Conservation (phyloP, 2,888 invertebrate genomes). For the Apantesis nais region DNA sequence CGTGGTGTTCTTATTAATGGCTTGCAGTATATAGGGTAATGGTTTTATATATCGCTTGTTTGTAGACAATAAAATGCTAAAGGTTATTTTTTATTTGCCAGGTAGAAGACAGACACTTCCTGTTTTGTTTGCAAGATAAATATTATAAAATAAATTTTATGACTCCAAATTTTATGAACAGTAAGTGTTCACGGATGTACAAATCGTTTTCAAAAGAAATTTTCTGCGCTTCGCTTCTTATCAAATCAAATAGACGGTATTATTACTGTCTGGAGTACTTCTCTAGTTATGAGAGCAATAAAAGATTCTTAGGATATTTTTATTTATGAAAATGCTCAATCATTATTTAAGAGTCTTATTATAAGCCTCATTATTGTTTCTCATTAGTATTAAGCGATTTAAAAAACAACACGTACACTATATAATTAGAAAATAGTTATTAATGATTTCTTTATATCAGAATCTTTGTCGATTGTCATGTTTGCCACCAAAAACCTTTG, state of each 20-base stretch:
- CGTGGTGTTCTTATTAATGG: constrained; percentile 30
- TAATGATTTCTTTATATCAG: no score
- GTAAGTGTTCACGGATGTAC: not conserved
- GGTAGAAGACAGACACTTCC: not conserved
- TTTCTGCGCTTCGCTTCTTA: not conserved
- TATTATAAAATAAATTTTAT: not conserved
- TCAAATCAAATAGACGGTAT: not conserved
- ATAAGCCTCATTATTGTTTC: not conserved
- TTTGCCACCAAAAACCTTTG: not conserved
- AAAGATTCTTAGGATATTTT: not conserved
- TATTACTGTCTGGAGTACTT: not conserved
- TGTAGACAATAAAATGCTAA: constrained; percentile 3
- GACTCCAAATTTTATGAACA: not conserved
- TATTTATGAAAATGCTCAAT: not conserved
- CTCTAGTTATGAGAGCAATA: not conserved
- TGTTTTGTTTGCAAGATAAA: not conserved
- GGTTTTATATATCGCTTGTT: constrained; percentile 15
- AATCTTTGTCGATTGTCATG: not conserved
- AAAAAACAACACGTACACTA: not conserved
- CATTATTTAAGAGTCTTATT: not conserved
- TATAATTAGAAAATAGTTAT: not conserved
- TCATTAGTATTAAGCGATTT: not conserved
- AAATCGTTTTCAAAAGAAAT: not conserved
- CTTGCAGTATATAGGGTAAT: constrained; percentile 23
- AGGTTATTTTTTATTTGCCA: constrained; percentile 1